phyloP scores from a whole-genome alignment of 2,888 invertebrate genomes.

The Ormyrus rosae region DNA sequence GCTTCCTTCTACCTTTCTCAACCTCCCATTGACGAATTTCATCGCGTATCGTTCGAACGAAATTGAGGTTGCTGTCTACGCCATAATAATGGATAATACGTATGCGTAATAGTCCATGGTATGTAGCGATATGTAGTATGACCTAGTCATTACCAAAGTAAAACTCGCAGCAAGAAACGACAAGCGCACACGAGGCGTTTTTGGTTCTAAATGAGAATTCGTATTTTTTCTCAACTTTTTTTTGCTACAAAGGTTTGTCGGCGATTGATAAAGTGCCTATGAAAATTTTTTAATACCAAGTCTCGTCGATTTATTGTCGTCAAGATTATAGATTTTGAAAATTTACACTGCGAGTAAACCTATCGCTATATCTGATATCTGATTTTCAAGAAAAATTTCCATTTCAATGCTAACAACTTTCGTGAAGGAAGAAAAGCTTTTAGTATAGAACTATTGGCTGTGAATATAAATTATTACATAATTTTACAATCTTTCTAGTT shows the following conservation, averaged over 20 bases:
- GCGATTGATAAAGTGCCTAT: constrained; percentile 50
- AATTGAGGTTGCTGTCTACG: constrained; percentile 8
- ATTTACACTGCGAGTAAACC: constrained; percentile 42
- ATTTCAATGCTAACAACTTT: constrained; percentile 39
- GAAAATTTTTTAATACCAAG: constrained; percentile 14
- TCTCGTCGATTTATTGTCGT: constrained; percentile 7
- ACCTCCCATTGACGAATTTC: neutral
- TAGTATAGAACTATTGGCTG: constrained; percentile 50
- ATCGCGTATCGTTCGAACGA: constrained; percentile 11
- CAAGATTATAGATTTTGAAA: neutral
- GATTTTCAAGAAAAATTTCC: constrained; percentile 32
- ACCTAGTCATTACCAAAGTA: constrained; percentile 76
- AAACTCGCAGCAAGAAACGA: constrained; percentile 57
- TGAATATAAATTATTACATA: constrained; percentile 48
- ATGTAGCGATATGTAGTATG: constrained; percentile 68
- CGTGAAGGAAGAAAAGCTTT: constrained; percentile 1
- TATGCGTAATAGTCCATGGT: constrained; percentile 6
- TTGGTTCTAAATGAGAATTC: constrained; percentile 12
- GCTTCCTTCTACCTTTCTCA: neutral
- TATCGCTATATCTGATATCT: constrained; percentile 48
- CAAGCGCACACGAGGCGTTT: constrained; percentile 25
- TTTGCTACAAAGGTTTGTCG: constrained; percentile 42
- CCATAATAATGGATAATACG: constrained; percentile 35
- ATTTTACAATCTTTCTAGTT: constrained; percentile 31
- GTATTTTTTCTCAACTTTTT: constrained; percentile 21